Base-by-base conservation (phyloP, 2,113 vertebrate species). In the Hepsetus odoe region DNA sequence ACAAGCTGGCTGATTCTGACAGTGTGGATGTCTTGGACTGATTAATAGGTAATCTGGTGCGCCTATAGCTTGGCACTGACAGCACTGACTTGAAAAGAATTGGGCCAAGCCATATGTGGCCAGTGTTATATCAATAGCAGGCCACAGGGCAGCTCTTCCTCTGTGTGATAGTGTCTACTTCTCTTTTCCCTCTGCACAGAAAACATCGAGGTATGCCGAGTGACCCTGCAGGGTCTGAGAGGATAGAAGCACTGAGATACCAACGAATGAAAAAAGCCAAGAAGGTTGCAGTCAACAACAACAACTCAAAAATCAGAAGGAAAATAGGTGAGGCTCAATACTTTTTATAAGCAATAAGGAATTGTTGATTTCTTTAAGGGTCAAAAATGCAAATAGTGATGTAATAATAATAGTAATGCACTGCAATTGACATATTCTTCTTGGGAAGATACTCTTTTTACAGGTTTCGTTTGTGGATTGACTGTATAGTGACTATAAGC, bases 221-320 rank as follows among this genome's bases (percentile, higher is more conserved):
- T 89, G 89, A 87, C 79, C 89, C 95, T 95, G 95, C 95, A 90
- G 95, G 94, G 94, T 96, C 96, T 98, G 97, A 98, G 97, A 99
- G 97, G 94, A 95, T 96, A 83, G 96, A 98, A 94, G 95, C 94
- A 94, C 95, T 98, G 94, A 96, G 95, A 96, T 97, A 97, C 93
- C 96, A 98, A 93, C 95, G 96, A 89, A 93, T 98, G 93, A 96
- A 95, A 94, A 98, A 98, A 95, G 94, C 94, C 93, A 99, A 98
- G 95, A 98, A 98, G 93, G 94, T 96, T 92, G 94, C 91, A 49
- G 85, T 91, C 72, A 93, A 93, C 94, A 98, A 97, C 94, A 96
- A 95, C 93, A 97, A 96, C 86, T 98, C 95, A 84, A 99, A 98
- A 91, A 91, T 92, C 88, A 96, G 94, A 93, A 97, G 93, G 93